These are phyloP conservation scores for Ciconia nigra DNA, from an alignment of 2,797 vertebrate genomes.

Conservation along the genomic window DNA sequence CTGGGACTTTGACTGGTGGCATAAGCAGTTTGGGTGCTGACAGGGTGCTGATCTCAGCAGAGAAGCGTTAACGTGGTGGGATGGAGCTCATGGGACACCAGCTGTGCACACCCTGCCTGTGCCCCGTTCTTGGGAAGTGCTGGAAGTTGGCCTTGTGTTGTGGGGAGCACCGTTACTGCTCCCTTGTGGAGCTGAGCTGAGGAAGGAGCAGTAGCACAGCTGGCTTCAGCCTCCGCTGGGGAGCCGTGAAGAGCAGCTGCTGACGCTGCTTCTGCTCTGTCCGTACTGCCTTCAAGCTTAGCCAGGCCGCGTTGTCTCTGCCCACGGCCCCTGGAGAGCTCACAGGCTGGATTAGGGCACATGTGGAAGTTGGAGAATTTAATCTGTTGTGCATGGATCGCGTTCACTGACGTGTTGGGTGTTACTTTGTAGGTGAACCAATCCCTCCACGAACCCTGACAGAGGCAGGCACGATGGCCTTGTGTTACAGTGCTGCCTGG, in stretches of 20 bases:
- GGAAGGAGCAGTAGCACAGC: not conserved
- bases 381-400: fast-evolving
- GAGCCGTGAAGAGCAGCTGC: not conserved
- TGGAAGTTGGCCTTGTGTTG: not conserved
- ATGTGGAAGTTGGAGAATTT: not conserved
- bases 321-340: not conserved
- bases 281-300: fast-evolving
- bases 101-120: not conserved
- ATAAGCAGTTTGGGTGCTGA: not conserved
- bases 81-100: not conserved
- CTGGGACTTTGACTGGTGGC: not conserved
- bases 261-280: not conserved
- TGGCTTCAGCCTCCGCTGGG: not conserved
- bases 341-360: fast-evolving
- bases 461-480: conserved; percentile 93
- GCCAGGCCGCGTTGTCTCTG: not conserved
- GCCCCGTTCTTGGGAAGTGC: not conserved
- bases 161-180: not conserved
- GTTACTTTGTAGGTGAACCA: conserved; percentile 77
- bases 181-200: not conserved
- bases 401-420: not conserved
- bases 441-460: conserved; percentile 92
- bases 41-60: not conserved
- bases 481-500: conserved; percentile 98
- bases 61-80: fast-evolving